Evolutionary conservation across 2,113 vertebrate genomes (phyloP).

Genomic region (Neoarius graeffei): DNA sequence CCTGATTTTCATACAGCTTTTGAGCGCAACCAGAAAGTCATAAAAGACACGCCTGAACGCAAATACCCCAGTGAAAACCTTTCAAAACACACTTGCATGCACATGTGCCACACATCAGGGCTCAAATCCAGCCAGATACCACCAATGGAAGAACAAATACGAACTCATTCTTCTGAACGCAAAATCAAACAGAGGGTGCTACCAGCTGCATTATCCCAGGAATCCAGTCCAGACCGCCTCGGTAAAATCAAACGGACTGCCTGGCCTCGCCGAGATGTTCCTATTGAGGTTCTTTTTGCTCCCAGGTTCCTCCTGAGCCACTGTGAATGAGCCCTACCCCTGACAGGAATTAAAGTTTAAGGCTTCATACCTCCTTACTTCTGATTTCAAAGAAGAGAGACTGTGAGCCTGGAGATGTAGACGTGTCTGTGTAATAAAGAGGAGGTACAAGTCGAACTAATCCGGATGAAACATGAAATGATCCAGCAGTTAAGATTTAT

Average conservation of each 20-base stretch:
- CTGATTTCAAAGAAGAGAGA: conserved; percentile 6
- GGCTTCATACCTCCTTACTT: conserved; percentile 21
- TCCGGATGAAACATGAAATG: conserved; percentile 36
- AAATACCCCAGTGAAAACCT: not conserved
- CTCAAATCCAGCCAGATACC: conserved; percentile 31
- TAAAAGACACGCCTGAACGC: not conserved
- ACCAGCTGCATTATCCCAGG: conserved; percentile 9
- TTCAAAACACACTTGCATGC: not conserved
- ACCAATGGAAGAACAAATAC: conserved; percentile 25
- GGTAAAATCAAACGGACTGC: conserved; percentile 4
- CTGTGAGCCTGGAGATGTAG: conserved; percentile 11
- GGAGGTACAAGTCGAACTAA: conserved; percentile 13
- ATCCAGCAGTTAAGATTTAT: conserved; percentile 45
- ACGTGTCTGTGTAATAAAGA: conserved; percentile 13
- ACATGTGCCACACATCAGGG: not conserved
- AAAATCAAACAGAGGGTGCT: conserved; percentile 26
- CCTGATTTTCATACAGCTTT: conserved; percentile 18
- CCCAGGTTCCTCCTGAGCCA: conserved; percentile 1
- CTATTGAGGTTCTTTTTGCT: conserved; percentile 6
- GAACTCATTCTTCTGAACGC: conserved; percentile 16
- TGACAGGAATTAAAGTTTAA: conserved; percentile 34
- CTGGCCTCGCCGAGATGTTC: conserved; percentile 5
- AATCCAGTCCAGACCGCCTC: conserved; percentile 35
- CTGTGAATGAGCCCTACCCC: conserved; percentile 12
- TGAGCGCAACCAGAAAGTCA: not conserved